Base-by-base conservation (phyloP, 2,797 vertebrate species). In the Smutsia temminckii region DNA sequence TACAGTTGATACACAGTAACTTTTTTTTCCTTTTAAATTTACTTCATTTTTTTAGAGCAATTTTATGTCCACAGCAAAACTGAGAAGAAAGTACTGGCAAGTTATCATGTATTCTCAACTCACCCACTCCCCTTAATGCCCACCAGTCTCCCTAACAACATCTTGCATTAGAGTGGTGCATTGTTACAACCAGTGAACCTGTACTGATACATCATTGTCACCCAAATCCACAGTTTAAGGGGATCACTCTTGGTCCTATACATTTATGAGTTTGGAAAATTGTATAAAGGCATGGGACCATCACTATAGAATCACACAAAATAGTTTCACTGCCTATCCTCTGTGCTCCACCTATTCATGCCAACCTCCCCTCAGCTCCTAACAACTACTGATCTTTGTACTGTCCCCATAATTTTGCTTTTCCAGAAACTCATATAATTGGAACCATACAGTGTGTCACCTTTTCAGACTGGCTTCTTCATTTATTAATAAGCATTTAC, bases 91-190 rank as follows among this genome's bases (percentile, higher is more conserved):
- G 5, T 42, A 37, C 2, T 3, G 11, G 46, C 46, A 46, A 40
- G 53, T n/a, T 74, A 3, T 7, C 16, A 25, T 17, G 18, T 21
- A 77, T 11, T 27, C 2, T 20, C 21, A 55, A 12, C 8, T 17
- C 32, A 10, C 32, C 18, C 71, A 46, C 27, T 49, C 2, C 14
- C 5, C 9, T 51, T 2, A 1, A 9, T 3, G 12, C 17, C 46
- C 8, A 25, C 4, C 16, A 37, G 14, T 5, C 7, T 49, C 25
- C 21, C 0, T 8, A 9, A 3, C 4, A 25, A 29, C 6, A 57
- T 5, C 49, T 1, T 11, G 16, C 34, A 29, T 17, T 23, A 59
- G 29, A 53, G 3, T 40, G 8, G 20, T 6, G 3, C 6, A 29
- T 40, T 86, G 18, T 53, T 37, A 37, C 5, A 55, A 29, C 10